Evolutionary conservation across 2,888 invertebrate species (phyloP).

Genomic region (Drosophila demipolita): DNA sequence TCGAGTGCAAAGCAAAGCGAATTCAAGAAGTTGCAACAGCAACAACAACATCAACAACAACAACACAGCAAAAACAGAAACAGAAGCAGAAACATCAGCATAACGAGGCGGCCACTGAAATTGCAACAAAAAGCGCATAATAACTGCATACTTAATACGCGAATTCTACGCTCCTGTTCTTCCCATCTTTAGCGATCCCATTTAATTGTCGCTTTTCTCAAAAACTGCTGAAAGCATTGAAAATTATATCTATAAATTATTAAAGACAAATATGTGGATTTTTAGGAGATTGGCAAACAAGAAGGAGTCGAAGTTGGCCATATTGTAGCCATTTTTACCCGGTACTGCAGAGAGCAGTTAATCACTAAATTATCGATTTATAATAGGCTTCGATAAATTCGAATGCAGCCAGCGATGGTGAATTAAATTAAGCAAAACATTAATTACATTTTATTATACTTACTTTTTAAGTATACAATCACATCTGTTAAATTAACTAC

Average conservation of each 20-base stretch:
- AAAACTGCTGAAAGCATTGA: slow-evolving; percentile 19
- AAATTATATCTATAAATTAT: background rate
- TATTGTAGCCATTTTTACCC: background rate
- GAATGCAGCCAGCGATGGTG: background rate
- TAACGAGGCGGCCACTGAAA: slow-evolving; percentile 70
- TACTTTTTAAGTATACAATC: background rate
- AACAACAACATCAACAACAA: background rate
- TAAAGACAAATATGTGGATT: background rate
- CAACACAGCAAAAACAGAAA: slow-evolving; percentile 33
- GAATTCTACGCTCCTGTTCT: slow-evolving; percentile 50
- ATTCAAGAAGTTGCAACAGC: slow-evolving; percentile 10
- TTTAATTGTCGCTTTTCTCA: slow-evolving; percentile 42
- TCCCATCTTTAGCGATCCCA: background rate
- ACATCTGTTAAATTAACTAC: too few relatives aligned
- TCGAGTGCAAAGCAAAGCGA: slow-evolving; percentile 68
- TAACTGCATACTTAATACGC: slow-evolving; percentile 73
- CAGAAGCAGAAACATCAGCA: slow-evolving; percentile 24
- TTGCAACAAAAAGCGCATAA: slow-evolving; percentile 78
- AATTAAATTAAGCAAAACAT: background rate
- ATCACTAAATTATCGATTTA: background rate
- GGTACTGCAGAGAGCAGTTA: background rate
- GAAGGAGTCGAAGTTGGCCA: background rate
- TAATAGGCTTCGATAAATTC: background rate
- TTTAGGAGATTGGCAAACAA: background rate
- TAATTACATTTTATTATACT: background rate